Conservation (phyloP, 2,797 vertebrate species). For the Leptatherina wallacei region DNA sequence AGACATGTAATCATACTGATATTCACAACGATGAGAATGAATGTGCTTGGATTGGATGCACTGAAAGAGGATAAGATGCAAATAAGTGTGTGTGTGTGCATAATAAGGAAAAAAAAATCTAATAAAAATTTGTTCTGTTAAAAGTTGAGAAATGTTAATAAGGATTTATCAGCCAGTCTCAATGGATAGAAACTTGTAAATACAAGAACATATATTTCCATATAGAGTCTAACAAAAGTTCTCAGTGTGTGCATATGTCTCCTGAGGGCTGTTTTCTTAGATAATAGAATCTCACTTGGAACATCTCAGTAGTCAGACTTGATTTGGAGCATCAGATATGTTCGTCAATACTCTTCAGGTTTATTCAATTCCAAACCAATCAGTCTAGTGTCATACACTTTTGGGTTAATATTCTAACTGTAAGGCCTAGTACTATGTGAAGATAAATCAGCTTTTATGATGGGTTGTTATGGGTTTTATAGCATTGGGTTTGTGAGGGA, state of each 20-base stretch:
- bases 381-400: constrained; percentile 84
- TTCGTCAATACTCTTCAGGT: constrained; percentile 78
- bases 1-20: not conserved
- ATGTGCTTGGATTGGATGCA: not conserved
- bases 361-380: constrained; percentile 87
- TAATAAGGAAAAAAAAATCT: constrained; percentile 8
- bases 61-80: not conserved
- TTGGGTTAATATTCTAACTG: constrained; percentile 85
- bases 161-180: not conserved
- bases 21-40: not conserved
- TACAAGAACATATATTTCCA: constrained; percentile 1
- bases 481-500: constrained; percentile 80
- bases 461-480: constrained; percentile 87
- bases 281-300: constrained; percentile 56
- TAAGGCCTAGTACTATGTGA: constrained; percentile 63
- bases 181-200: constrained; percentile 12
- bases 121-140: not conserved
- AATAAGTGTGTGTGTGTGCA: not conserved
- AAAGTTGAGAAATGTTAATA: not conserved
- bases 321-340: constrained; percentile 80
- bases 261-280: constrained; percentile 25
- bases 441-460: constrained; percentile 89
- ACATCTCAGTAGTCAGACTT: constrained; percentile 68
- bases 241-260: constrained; percentile 17
- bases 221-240: constrained; percentile 26